A percentile compares a stretch with the other conserved stretches of the same genome.
phyloP scores from a whole-genome alignment of 2,888 invertebrate species.

The Coelopa pilipes region DNA sequence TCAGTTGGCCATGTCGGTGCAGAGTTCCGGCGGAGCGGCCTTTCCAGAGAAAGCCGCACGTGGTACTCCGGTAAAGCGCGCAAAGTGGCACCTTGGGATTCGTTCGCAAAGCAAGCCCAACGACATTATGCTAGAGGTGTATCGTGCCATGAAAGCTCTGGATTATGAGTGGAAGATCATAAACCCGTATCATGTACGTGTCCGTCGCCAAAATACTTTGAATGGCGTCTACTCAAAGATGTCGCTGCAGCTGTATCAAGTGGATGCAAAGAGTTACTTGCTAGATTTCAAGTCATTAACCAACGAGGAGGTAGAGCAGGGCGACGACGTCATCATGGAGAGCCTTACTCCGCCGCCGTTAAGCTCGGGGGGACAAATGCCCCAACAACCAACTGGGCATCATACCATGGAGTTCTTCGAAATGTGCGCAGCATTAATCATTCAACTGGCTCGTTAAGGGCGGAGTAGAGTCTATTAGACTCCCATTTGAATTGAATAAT shows the following conservation, averaged over 20 bases:
- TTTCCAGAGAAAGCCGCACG: conserved; percentile 66
- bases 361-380: conserved; percentile 57
- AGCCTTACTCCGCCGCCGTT: conserved; percentile 65
- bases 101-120: conserved; percentile 98
- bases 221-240: conserved; percentile 92
- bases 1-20: conserved; percentile 67
- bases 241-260: conserved; percentile 98
- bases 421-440: conserved; percentile 99
- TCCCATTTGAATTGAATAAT: background rate
- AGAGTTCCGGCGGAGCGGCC: conserved; percentile 57
- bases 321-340: conserved; percentile 67
- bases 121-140: conserved; percentile 99
- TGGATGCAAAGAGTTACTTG: conserved; percentile 97
- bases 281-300: conserved; percentile 97
- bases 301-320: conserved; percentile 76
- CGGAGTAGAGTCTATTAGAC: background rate
- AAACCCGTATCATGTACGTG: conserved; percentile 95
- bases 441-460: conserved; percentile 90
- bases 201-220: conserved; percentile 87
- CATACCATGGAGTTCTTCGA: conserved; percentile 99
- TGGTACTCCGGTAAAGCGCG: conserved; percentile 87
- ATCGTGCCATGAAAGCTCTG: conserved; percentile 97
- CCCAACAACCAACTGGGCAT: conserved; percentile 74
- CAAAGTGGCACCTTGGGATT: conserved; percentile 99
- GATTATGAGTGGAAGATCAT: conserved; percentile 99